Evolutionary conservation across 2,888 invertebrate genomes (phyloP).

Genomic region (Sesia apiformis): DNA sequence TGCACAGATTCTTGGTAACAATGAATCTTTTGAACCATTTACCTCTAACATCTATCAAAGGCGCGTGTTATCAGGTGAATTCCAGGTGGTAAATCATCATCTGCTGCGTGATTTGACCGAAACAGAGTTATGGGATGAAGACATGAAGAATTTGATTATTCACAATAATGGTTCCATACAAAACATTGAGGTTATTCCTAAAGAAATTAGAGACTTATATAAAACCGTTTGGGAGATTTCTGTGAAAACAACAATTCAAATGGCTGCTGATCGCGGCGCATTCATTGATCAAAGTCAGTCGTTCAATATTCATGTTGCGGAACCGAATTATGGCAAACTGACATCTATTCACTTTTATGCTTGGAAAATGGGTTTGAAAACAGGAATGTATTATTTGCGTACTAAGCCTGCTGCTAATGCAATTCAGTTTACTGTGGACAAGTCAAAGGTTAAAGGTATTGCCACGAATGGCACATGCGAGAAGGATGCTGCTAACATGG

Average conservation of each 20-base stretch:
- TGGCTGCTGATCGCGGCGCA: slow-evolving; percentile 98
- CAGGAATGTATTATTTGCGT: slow-evolving; percentile 98
- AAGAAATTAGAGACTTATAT: slow-evolving; percentile 88
- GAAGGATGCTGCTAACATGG: slow-evolving; percentile 73
- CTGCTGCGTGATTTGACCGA: slow-evolving; percentile 94
- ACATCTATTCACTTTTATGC: slow-evolving; percentile 99
- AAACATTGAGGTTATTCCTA: slow-evolving; percentile 88
- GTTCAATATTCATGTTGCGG: slow-evolving; percentile 96
- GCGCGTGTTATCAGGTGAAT: slow-evolving; percentile 95
- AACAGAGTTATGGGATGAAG: slow-evolving; percentile 92
- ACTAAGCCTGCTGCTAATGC: slow-evolving; percentile 97
- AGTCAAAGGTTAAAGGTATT: slow-evolving; percentile 58
- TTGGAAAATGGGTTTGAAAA: slow-evolving; percentile 97
- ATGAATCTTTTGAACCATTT: slow-evolving; percentile 98
- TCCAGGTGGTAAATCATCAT: slow-evolving; percentile 97
- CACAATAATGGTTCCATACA: slow-evolving; percentile 94
- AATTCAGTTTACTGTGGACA: slow-evolving; percentile 98
- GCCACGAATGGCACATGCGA: slow-evolving; percentile 26
- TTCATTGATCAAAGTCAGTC: slow-evolving; percentile 99
- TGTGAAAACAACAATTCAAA: slow-evolving; percentile 92
- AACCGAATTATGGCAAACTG: slow-evolving; percentile 93
- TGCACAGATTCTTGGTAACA: slow-evolving; percentile 99
- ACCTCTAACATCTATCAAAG: slow-evolving; percentile 97
- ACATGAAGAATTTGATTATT: slow-evolving; percentile 96
- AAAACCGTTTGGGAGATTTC: slow-evolving; percentile 99